A percentile compares a stretch with the other conserved stretches of the same genome.
These are phyloP conservation scores for Monoplex corrugatus DNA, from an alignment of 2,888 invertebrate genomes.

Conservation along the genomic window DNA sequence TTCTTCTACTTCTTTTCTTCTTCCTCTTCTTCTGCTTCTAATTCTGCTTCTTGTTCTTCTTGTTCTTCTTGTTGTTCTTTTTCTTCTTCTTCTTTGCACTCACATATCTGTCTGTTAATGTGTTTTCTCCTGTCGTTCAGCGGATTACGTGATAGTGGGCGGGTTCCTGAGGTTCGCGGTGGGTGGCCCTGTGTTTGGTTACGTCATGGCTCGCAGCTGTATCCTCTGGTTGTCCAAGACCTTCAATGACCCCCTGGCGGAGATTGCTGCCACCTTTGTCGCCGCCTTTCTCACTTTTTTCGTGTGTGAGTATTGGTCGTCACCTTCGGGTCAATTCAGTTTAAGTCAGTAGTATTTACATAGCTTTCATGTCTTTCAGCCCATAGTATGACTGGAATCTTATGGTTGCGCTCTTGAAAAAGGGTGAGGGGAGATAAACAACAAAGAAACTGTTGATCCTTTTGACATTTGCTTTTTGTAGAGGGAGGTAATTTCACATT, in stretches of 20 bases:
- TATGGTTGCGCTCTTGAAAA: too few species aligned
- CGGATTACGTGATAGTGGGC: constrained; percentile 69
- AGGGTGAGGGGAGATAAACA: too few species aligned
- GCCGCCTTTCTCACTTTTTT: constrained; percentile 82
- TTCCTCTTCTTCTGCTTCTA: not conserved
- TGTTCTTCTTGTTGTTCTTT: too few species aligned
- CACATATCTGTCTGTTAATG: too few species aligned
- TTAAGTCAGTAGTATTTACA: not conserved
- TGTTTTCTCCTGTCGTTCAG: not conserved
- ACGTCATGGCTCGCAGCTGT: constrained; percentile 79
- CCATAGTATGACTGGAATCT: too few species aligned
- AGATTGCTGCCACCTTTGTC: constrained; percentile 82
- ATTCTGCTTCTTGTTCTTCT: not conserved
- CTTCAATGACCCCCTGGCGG: constrained; percentile 82
- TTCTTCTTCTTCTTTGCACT: too few species aligned
- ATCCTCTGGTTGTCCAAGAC: constrained; percentile 80
- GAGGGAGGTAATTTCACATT: too few species aligned
- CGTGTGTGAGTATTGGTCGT: constrained; percentile 70
- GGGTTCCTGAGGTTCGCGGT: constrained; percentile 76
- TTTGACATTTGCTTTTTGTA: too few species aligned
- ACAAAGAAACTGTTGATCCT: too few species aligned
- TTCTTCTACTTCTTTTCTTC: not conserved
- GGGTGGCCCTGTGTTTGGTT: constrained; percentile 81
- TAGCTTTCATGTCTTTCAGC: too few species aligned
- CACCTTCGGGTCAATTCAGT: not conserved